These are phyloP conservation scores for Ruditapes philippinarum DNA, from an alignment of 1,140 invertebrate species.

Conservation along the genomic window DNA sequence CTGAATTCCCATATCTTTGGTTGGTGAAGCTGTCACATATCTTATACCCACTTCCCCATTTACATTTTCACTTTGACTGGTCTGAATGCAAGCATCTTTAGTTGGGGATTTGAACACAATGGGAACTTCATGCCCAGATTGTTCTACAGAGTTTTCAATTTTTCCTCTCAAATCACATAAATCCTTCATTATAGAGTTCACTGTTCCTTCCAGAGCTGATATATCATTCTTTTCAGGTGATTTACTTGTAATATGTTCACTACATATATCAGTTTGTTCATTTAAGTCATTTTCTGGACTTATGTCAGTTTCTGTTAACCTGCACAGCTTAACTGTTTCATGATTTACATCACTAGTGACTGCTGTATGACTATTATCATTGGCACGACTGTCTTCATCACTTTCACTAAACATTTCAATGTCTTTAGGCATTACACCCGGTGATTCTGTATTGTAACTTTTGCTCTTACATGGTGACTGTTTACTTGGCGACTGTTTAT, in stretches of 20 bases:
- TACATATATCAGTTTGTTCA: not conserved
- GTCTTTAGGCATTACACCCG: not conserved
- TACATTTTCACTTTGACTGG: not conserved
- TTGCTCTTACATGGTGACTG: too few species aligned
- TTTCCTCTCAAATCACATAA: constrained; percentile 7
- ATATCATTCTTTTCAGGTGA: not conserved
- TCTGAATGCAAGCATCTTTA: constrained; percentile 57
- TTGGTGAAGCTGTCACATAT: not conserved
- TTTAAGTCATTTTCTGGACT: not conserved
- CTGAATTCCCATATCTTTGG: constrained; percentile 57
- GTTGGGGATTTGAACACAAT: constrained; percentile 36
- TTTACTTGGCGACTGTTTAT: too few species aligned
- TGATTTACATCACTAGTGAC: not conserved
- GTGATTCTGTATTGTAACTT: too few species aligned
- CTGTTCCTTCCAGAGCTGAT: constrained; percentile 27
- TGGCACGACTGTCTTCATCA: not conserved
- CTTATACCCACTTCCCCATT: not conserved
- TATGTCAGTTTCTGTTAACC: not conserved
- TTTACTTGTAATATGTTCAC: not conserved
- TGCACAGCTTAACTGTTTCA: not conserved
- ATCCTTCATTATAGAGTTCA: constrained; percentile 29
- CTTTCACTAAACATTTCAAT: not conserved
- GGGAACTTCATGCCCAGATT: not conserved
- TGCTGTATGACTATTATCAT: not conserved
- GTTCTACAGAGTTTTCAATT: not conserved